phyloP scores from a whole-genome alignment of 2,888 invertebrate species.

The Athripsodes cinereus region DNA sequence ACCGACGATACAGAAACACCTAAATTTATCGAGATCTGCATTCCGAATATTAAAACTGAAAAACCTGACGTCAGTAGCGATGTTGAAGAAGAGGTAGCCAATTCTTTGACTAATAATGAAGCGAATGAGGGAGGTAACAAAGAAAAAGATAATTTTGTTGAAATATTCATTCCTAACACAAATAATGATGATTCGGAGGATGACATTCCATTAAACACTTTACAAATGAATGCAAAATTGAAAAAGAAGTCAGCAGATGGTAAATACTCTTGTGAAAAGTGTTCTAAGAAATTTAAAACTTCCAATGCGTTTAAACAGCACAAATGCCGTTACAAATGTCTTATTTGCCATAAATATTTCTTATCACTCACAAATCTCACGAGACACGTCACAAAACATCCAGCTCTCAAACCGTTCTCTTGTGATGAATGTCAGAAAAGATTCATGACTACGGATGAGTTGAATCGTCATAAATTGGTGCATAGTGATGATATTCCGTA shows the following conservation, averaged over 20 bases:
- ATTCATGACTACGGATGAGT: neutral
- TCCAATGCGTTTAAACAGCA: neutral
- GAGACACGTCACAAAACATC: neutral
- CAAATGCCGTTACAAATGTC: neutral
- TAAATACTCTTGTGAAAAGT: neutral
- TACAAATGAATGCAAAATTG: neutral
- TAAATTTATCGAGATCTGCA: neutral
- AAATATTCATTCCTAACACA: neutral
- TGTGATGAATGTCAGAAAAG: neutral
- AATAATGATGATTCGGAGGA: neutral
- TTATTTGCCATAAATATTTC: neutral
- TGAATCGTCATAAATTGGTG: too few species aligned
- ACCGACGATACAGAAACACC: neutral
- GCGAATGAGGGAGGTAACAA: neutral
- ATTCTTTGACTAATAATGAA: neutral
- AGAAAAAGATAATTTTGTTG: neutral
- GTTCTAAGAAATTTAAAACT: neutral
- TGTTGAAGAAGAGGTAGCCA: neutral
- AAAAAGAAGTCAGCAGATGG: neutral
- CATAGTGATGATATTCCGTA: too few species aligned
- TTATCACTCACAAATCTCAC: neutral
- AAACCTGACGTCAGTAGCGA: neutral
- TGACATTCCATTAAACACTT: neutral
- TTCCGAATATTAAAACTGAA: neutral
- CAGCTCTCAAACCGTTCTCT: neutral